Percentiles rank a stretch among this genome's conserved stretches.
Conservation (phyloP, 2,113 vertebrate genomes). For the Coptodon bakossiorum region DNA sequence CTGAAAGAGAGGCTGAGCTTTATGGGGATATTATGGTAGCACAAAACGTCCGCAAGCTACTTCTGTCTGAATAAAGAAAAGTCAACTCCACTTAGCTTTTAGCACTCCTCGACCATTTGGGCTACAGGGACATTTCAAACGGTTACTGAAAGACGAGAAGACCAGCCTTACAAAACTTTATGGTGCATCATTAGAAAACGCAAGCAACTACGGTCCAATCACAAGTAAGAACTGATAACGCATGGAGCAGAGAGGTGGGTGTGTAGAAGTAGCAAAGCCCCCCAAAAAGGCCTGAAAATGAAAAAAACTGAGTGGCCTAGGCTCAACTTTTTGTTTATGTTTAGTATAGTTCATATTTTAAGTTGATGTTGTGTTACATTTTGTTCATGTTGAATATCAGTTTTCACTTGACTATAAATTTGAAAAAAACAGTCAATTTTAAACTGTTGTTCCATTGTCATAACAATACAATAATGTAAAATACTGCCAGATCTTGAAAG, state of each 20-base stretch:
- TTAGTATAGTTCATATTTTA: background rate
- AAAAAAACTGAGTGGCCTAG: rapidly evolving
- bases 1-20: background rate
- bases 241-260: background rate
- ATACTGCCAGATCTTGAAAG: background rate
- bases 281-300: background rate
- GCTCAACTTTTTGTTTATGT: background rate
- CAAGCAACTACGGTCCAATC: background rate
- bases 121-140: too few species aligned
- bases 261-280: background rate
- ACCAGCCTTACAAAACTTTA: background rate
- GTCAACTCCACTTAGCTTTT: too few species aligned
- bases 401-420: background rate
- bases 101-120: too few species aligned
- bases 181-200: background rate
- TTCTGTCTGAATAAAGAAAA: too few species aligned
- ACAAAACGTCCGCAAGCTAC: too few species aligned
- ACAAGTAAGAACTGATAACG: background rate
- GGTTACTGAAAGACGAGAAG: background rate
- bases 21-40: too few species aligned
- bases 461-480: background rate
- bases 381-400: background rate
- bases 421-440: background rate
- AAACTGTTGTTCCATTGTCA: background rate
- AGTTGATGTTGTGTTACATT: background rate